Evolutionary conservation across 1,140 invertebrate species (phyloP).

Genomic region (Xylocopa sonorina): DNA sequence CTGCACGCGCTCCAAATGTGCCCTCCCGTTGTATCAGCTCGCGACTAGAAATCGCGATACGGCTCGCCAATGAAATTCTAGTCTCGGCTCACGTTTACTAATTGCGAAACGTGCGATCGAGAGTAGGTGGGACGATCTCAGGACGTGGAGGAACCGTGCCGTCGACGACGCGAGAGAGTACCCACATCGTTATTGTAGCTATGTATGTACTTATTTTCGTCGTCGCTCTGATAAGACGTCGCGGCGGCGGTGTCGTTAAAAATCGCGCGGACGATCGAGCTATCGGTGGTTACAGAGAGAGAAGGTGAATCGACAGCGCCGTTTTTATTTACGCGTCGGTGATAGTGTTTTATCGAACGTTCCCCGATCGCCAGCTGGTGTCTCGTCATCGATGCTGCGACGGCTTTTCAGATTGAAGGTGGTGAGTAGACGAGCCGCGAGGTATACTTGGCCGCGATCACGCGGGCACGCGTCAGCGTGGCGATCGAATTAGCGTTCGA

Average conservation of each 20-base stretch:
- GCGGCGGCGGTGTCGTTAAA: slow-evolving; percentile 2
- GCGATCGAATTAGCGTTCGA: neutral
- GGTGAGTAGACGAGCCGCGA: slow-evolving; percentile 62
- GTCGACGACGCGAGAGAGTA: neutral
- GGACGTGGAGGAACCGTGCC: neutral
- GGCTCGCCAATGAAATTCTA: neutral
- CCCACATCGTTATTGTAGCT: neutral
- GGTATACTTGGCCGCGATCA: slow-evolving; percentile 13
- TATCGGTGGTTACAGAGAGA: neutral
- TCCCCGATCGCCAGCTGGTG: neutral
- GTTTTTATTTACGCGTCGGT: neutral
- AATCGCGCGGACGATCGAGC: neutral
- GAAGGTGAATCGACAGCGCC: too few relatives aligned
- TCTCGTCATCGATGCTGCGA: slow-evolving; percentile 62
- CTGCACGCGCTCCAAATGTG: neutral
- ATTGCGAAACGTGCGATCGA: slow-evolving; percentile 1
- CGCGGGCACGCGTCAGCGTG: neutral
- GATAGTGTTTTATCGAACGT: neutral
- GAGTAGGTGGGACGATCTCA: neutral
- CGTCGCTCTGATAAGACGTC: neutral
- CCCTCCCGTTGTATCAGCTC: neutral
- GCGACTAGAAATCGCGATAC: neutral
- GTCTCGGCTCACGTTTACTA: too few relatives aligned
- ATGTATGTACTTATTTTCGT: slow-evolving; percentile 1
- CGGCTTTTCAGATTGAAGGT: slow-evolving; percentile 63